These are phyloP conservation scores for Thripadectes ignobilis DNA, from an alignment of 2,797 vertebrate genomes.

Conservation along the genomic window DNA sequence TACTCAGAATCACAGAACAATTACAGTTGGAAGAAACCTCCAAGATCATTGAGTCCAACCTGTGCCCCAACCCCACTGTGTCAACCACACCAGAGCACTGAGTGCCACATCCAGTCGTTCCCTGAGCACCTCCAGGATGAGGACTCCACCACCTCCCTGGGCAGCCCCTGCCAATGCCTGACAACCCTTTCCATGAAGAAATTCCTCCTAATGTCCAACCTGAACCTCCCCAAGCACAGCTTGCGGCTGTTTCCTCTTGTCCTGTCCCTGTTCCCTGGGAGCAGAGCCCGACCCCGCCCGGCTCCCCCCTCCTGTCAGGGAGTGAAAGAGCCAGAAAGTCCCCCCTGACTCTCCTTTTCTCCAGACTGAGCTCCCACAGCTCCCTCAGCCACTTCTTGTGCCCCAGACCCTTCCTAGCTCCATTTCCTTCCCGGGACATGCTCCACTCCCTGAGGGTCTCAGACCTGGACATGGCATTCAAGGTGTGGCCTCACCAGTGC, in stretches of 20 bases:
- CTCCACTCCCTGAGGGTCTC: not conserved
- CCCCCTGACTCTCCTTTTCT: not conserved
- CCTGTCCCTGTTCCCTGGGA: not conserved
- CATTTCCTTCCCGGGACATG: fast-evolving
- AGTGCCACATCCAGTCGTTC: not conserved
- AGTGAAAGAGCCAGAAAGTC: fast-evolving
- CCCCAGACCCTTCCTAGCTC: not conserved
- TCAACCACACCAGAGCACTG: not conserved
- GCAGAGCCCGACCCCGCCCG: not conserved
- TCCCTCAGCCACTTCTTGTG: not conserved
- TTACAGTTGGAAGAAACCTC: not conserved
- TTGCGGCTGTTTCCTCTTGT: not conserved
- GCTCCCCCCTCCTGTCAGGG: not conserved
- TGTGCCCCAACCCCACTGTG: not conserved
- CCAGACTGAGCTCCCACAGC: not conserved
- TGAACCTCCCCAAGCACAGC: too few relatives aligned
- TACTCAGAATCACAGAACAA: not conserved
- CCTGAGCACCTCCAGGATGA: not conserved
- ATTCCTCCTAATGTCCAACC: not conserved
- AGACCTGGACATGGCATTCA: not conserved
- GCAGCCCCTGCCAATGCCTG: not conserved
- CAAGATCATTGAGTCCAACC: not conserved
- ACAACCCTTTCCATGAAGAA: not conserved
- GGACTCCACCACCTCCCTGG: not conserved
- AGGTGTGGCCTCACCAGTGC: not conserved